Base-by-base conservation (phyloP, 2,888 invertebrate species). In the Harpalus rubripes region DNA sequence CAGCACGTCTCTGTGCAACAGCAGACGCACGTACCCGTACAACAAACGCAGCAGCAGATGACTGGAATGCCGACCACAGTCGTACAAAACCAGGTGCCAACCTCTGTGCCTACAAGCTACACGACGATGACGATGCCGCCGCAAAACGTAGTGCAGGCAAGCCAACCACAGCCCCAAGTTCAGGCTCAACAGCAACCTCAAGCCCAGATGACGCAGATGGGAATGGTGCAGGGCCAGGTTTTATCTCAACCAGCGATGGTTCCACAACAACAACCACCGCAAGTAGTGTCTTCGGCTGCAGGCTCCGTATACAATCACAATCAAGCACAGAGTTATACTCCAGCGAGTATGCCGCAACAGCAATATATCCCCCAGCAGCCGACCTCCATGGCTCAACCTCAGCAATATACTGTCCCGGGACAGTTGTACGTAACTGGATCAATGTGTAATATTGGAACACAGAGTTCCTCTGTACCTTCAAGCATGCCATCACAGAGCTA, bases 41-140 rank as follows among this genome's bases (percentile, higher is more conserved):
- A 87, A 22, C 87, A 86, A 83, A 44, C 85, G 16, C 85, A 85
- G 56, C 86, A 86, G 18, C 87, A 86, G 8, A 74, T 74, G 6
- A 18, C 68, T 68, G 68, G 68, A 68, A 84, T 85, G 18, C 10
- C 52, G 59, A 39, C 1, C 7, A 44, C 26, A 32, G 58, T 78
- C 18, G 63, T 81, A 41, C 81, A 81, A 63, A 81, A 16, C 18
- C 81, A 63, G 81, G 81, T 81, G 65, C 81, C 63, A 81, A 81
- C 65, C 6, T 65, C 81, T 12, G 26, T 44, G 41, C 15, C 79
- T 39, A 26, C 72, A 7, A 61, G 39, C 15, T 78, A 78, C 32
- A 78, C 22, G 8, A 44, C 85, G 85, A 72, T 65, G 80, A 44
- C 85, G 85, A 72, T 65, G 80, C 16, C 85, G 84, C 65, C 85